These are phyloP conservation scores for Calameuta filiformis DNA, from an alignment of 2,888 invertebrate genomes.

Conservation along the genomic window DNA sequence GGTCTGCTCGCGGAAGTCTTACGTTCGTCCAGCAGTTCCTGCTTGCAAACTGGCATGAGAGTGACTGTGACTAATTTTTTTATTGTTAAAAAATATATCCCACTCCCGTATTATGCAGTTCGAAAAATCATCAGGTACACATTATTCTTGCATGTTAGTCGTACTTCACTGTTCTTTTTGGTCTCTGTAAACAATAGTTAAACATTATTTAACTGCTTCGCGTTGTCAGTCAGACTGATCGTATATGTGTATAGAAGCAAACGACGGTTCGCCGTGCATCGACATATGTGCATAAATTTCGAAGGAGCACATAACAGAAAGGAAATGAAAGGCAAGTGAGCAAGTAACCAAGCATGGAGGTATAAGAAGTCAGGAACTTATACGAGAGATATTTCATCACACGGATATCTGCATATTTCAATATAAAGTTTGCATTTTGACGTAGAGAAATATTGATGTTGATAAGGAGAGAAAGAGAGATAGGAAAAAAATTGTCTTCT, in stretches of 20 bases:
- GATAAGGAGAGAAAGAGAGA: background rate
- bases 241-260: background rate
- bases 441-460: conserved; percentile 3
- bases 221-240: conserved; percentile 17
- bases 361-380: conserved; percentile 13
- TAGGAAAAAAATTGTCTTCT: background rate
- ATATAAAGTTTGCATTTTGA: conserved; percentile 40
- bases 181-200: background rate
- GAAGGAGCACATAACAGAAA: conserved; percentile 20
- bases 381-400: conserved; percentile 48
- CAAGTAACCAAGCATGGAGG: conserved; percentile 15
- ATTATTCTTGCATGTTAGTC: background rate
- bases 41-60: background rate
- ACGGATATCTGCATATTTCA: conserved; percentile 47
- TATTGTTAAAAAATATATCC: background rate
- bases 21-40: background rate
- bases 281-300: background rate
- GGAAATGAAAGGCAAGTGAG: conserved; percentile 23
- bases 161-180: background rate
- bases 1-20: background rate
- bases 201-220: conserved; percentile 3
- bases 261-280: background rate
- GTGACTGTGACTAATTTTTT: background rate
- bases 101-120: background rate
- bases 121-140: background rate